Percentiles rank a stretch among this genome's conserved stretches.
Evolutionary conservation across 1,140 invertebrate genomes (phyloP).

Genomic region (Uloborus diversus): DNA sequence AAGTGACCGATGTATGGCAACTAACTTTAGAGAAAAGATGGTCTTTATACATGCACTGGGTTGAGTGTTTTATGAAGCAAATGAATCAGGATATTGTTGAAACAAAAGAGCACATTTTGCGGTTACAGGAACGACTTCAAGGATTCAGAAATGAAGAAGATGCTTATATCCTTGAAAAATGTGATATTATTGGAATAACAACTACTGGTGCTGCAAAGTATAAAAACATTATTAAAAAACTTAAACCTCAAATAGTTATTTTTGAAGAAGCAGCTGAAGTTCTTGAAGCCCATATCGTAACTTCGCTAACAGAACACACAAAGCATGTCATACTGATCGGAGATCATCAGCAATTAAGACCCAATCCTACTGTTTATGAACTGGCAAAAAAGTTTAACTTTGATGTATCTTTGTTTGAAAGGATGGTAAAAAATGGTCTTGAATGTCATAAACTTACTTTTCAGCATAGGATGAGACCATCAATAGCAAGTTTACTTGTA

Average conservation of each 20-base stretch:
- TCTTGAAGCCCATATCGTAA: slow-evolving; percentile 78
- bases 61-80: too few species aligned
- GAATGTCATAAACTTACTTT: slow-evolving; percentile 24
- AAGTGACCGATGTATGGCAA: slow-evolving; percentile 8
- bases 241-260: slow-evolving; percentile 74
- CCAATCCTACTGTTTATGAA: slow-evolving; percentile 64
- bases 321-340: slow-evolving; percentile 86
- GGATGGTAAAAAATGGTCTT: slow-evolving; percentile 57
- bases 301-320: slow-evolving; percentile 75
- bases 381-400: slow-evolving; percentile 64
- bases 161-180: neutral
- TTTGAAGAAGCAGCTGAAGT: slow-evolving; percentile 90
- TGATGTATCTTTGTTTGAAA: slow-evolving; percentile 64
- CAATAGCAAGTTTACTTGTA: slow-evolving; percentile 49
- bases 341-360: slow-evolving; percentile 69
- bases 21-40: neutral
- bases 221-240: slow-evolving; percentile 70
- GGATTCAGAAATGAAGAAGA: slow-evolving; percentile 11
- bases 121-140: neutral
- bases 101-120: neutral
- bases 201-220: slow-evolving; percentile 78
- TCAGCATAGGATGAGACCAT: slow-evolving; percentile 59
- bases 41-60: slow-evolving; percentile 33
- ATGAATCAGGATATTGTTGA: neutral
- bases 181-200: slow-evolving; percentile 76